Evolutionary conservation across 2,113 vertebrate species (phyloP).

Genomic region (Galbula dea): DNA sequence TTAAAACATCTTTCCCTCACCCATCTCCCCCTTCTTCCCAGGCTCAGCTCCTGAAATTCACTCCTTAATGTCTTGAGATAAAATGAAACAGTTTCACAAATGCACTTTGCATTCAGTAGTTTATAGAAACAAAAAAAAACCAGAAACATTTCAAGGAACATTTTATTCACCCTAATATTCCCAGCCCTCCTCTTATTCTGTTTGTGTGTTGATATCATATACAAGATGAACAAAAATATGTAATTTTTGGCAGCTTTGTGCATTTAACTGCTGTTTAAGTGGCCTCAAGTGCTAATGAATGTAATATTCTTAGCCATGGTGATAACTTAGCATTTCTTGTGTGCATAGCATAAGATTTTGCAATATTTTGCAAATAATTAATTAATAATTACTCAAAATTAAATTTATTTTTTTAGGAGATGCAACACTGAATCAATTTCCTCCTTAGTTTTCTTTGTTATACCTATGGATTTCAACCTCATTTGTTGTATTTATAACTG

Average conservation of each 20-base stretch:
- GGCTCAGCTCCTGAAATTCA: neutral
- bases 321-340: neutral
- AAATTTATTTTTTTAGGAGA: neutral
- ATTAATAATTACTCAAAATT: neutral
- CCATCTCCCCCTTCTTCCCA: fast-evolving
- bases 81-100: neutral
- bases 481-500: neutral
- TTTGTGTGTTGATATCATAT: neutral
- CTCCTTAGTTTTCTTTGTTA: neutral
- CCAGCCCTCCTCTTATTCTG: neutral
- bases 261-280: neutral
- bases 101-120: neutral
- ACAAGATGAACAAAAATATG: neutral
- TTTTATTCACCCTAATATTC: neutral
- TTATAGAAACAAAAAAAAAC: neutral
- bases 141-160: neutral
- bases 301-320: neutral
- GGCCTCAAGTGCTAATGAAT: neutral
- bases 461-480: neutral
- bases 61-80: neutral
- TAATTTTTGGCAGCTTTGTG: neutral
- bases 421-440: neutral
- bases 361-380: neutral
- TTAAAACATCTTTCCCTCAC: neutral
- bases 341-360: neutral